Conservation (phyloP, 2,113 vertebrate genomes). For the Microtus montanus region DNA sequence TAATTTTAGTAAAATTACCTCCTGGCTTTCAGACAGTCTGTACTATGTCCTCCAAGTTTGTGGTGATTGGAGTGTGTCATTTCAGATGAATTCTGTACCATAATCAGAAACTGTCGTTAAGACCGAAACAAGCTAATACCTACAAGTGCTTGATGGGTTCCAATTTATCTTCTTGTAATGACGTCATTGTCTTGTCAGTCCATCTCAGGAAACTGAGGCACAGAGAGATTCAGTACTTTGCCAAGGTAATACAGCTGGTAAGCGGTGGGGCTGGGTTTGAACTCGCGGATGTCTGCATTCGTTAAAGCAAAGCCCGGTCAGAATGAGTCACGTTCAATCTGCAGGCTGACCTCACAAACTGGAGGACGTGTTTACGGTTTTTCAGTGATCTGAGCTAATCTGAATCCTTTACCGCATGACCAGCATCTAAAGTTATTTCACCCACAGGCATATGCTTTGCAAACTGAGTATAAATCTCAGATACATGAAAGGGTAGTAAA, state of each 20-base stretch:
- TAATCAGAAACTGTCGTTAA: background rate
- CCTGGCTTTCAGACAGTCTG: background rate
- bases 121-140: background rate
- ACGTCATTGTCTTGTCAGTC: background rate
- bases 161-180: constrained; percentile 7
- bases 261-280: background rate
- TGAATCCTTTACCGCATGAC: background rate
- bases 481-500: constrained; percentile 47
- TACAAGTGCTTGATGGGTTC: background rate
- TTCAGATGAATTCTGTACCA: constrained; percentile 31
- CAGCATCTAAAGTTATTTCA: constrained; percentile 37
- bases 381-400: constrained; percentile 1
- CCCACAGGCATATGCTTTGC: constrained; percentile 5
- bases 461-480: constrained; percentile 32
- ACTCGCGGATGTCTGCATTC: background rate
- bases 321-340: background rate
- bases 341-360: background rate
- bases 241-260: background rate
- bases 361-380: background rate
- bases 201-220: constrained; percentile 48
- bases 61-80: background rate
- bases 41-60: background rate
- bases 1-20: background rate
- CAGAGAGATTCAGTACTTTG: constrained; percentile 13
- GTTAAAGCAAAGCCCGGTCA: background rate